Conservation (phyloP, 1,140 invertebrate species). For the Cydia fagiglandana region DNA sequence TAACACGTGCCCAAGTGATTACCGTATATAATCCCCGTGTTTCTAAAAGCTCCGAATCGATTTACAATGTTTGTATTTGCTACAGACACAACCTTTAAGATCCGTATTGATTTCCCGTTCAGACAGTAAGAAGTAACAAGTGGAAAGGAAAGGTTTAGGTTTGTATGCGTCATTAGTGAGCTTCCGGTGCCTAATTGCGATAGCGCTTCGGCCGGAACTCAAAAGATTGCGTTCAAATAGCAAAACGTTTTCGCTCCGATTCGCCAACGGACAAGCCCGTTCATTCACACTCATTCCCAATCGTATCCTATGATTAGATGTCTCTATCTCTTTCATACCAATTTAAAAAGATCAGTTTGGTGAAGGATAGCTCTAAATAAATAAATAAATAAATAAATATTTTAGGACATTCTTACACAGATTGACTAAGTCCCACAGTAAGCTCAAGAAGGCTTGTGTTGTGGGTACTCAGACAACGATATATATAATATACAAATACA, state of each 20-base stretch:
- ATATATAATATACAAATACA: no score
- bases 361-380: slow-evolving; percentile 19
- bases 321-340: slow-evolving; percentile 26
- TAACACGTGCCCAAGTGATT: no score
- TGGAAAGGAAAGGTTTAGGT: slow-evolving; percentile 44
- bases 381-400: no score
- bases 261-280: slow-evolving; percentile 36
- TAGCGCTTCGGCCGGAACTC: slow-evolving; percentile 65
- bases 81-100: background rate
- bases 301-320: slow-evolving; percentile 27
- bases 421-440: no score
- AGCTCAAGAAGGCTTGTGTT: no score
- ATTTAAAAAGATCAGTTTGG: background rate
- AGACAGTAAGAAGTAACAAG: slow-evolving; percentile 27
- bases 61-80: background rate
- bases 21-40: no score
- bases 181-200: slow-evolving; percentile 71
- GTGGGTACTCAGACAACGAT: no score
- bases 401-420: no score
- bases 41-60: no score
- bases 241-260: slow-evolving; percentile 46
- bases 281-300: slow-evolving; percentile 15
- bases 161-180: slow-evolving; percentile 62
- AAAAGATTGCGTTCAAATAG: slow-evolving; percentile 73
- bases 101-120: slow-evolving; percentile 26